Conservation (phyloP, 2,888 invertebrate genomes). For the Bruchidius siliquastri region DNA sequence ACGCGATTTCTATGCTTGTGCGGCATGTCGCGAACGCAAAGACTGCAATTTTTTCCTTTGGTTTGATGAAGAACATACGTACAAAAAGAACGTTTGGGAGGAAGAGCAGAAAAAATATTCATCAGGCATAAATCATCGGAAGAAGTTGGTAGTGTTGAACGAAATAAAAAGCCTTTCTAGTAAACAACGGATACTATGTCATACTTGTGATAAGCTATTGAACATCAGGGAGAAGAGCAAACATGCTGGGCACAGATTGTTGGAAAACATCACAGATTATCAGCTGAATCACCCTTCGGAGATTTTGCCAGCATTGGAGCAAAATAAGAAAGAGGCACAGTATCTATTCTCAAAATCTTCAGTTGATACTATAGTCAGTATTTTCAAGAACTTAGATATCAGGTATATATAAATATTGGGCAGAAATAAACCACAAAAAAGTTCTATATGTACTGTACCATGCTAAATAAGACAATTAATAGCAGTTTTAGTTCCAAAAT, state of each 20-base stretch:
- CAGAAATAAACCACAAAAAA: no score
- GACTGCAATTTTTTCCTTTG: conserved; percentile 67
- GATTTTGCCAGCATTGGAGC: conserved; percentile 64
- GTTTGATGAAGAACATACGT: conserved; percentile 45
- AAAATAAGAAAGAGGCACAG: conserved; percentile 81
- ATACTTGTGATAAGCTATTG: conserved; percentile 58
- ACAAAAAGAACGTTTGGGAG: conserved; percentile 49
- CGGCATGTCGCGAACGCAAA: conserved; percentile 76
- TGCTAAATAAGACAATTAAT: no score
- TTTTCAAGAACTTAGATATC: conserved; percentile 57
- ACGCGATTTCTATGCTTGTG: conserved; percentile 71
- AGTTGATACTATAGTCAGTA: conserved; percentile 59
- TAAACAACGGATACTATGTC: conserved; percentile 58
- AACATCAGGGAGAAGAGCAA: conserved; percentile 35
- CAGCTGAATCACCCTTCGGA: conserved; percentile 60
- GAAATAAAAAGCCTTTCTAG: conserved; percentile 48
- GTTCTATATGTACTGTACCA: no score
- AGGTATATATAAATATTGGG: conserved; percentile 43
- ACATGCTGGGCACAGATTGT: conserved; percentile 57
- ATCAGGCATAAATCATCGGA: conserved; percentile 52
- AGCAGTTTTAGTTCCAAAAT: no score
- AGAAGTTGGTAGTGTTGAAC: conserved; percentile 52
- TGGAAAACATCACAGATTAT: conserved; percentile 53
- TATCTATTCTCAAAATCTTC: conserved; percentile 75
- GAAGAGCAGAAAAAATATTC: conserved; percentile 47